phyloP scores from a whole-genome alignment of 2,888 invertebrate genomes.

The Uropetala carovei region DNA sequence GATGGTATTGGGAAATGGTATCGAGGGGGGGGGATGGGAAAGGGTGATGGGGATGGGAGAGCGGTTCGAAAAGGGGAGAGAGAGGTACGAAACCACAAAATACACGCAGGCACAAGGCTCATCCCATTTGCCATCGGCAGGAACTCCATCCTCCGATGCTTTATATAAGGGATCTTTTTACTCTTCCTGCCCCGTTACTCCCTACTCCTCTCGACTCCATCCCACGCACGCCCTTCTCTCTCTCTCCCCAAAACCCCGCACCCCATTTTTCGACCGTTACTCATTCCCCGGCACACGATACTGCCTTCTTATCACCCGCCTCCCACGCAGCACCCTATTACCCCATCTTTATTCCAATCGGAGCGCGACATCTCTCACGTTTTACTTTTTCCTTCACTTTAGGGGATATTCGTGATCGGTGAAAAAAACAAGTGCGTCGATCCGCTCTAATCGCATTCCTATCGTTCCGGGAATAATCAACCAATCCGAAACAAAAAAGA shows the following conservation, averaged over 20 bases:
- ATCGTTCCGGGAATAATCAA: neutral
- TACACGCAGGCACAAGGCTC: constrained; percentile 51
- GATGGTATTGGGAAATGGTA: neutral
- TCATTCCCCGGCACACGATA: neutral
- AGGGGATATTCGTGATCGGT: neutral
- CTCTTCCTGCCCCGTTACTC: neutral
- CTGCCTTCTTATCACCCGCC: neutral
- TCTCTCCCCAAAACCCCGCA: neutral
- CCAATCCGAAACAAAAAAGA: neutral
- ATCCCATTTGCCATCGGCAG: constrained; percentile 45
- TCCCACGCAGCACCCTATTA: neutral
- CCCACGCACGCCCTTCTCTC: neutral
- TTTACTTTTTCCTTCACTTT: neutral
- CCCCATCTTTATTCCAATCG: constrained; percentile 28
- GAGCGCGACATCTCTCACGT: neutral
- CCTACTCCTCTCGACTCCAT: neutral
- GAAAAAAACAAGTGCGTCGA: neutral
- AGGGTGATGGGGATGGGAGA: neutral
- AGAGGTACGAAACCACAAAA: constrained; percentile 34
- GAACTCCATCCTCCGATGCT: constrained; percentile 37
- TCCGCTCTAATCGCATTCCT: neutral
- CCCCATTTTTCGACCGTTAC: neutral
- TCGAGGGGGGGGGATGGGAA: neutral
- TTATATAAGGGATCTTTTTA: constrained; percentile 37
- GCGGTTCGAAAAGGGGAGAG: neutral